Evolutionary conservation across 30 jellyfish, hydroid and myxozoan genomes (phyloP).

Genomic region (Aurelia aurita complex sp. Pacific): DNA sequence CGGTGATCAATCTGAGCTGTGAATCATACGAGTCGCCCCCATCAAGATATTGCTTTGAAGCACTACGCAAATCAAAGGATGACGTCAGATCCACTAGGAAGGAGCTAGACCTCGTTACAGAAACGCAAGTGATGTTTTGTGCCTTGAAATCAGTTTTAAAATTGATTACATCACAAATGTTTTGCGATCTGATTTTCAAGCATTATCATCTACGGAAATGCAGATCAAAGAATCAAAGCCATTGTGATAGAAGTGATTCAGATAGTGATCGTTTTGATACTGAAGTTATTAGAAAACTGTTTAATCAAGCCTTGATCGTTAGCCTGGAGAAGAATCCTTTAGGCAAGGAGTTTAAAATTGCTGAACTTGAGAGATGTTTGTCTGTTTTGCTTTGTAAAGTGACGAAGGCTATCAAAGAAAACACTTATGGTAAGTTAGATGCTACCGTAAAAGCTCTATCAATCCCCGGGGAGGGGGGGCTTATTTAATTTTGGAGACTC

Average conservation of each 20-base stretch:
- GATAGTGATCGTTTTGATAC: neutral
- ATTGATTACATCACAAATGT: slow-evolving; percentile 37
- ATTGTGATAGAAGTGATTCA: slow-evolving; percentile 3
- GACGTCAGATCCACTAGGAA: slow-evolving; percentile 3
- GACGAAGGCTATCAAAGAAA: slow-evolving; percentile 10
- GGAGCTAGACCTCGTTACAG: slow-evolving; percentile 20
- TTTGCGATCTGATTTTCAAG: slow-evolving; percentile 42
- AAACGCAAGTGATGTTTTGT: slow-evolving; percentile 39
- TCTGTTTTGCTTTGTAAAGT: slow-evolving; percentile 26
- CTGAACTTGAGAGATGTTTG: slow-evolving; percentile 42
- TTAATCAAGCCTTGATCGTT: slow-evolving; percentile 19
- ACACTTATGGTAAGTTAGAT: slow-evolving; percentile 1
- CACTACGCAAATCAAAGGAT: slow-evolving; percentile 1
- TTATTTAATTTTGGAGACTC: too few relatives aligned
- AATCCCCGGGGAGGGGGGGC: too few relatives aligned
- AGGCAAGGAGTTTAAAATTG: slow-evolving; percentile 7
- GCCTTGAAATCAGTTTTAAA: slow-evolving; percentile 37
- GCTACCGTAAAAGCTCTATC: neutral
- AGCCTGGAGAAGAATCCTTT: slow-evolving; percentile 31
- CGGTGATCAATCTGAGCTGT: slow-evolving; percentile 10
- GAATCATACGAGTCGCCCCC: slow-evolving; percentile 3
- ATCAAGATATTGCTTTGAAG: slow-evolving; percentile 11
- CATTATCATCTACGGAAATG: slow-evolving; percentile 44
- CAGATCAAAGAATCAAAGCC: slow-evolving; percentile 1
- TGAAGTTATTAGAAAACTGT: slow-evolving; percentile 11